Evolutionary conservation across 2,113 vertebrate genomes (phyloP).

Genomic region (Acanthochromis polyacanthus): DNA sequence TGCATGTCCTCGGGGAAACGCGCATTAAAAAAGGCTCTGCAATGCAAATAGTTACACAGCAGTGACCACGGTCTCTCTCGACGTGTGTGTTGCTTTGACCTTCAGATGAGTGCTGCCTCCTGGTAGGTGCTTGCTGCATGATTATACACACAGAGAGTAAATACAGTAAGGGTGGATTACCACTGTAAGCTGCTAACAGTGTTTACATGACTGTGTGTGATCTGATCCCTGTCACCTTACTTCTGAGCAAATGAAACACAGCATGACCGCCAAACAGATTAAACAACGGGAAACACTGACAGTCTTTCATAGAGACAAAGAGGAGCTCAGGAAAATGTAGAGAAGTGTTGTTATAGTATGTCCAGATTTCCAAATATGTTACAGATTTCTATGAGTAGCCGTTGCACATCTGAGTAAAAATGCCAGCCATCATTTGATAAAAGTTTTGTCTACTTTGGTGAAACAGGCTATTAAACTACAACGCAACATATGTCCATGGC

Average conservation of each 20-base stretch:
- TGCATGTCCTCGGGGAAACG: constrained; percentile 49
- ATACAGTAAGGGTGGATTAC: constrained; percentile 69
- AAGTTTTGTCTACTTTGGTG: background rate
- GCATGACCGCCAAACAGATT: constrained; percentile 45
- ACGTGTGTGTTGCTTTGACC: constrained; percentile 46
- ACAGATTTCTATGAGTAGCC: background rate
- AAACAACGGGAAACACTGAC: constrained; percentile 30
- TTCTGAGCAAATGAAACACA: constrained; percentile 45
- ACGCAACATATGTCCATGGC: background rate
- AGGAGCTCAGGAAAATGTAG: background rate
- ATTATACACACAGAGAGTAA: constrained; percentile 47
- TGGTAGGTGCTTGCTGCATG: constrained; percentile 16
- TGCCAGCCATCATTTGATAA: background rate
- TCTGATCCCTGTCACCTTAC: constrained; percentile 33
- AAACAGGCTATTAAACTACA: background rate
- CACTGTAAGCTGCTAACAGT: constrained; percentile 58
- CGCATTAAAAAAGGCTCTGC: constrained; percentile 38
- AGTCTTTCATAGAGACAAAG: background rate
- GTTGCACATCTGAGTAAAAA: background rate
- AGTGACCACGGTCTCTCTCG: constrained; percentile 35
- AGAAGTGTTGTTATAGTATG: background rate
- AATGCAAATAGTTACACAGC: constrained; percentile 77
- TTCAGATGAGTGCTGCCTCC: constrained; percentile 48
- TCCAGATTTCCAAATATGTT: background rate
- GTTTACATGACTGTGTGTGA: constrained; percentile 64